These are phyloP conservation scores for Phaenicophaeus curvirostris DNA, from an alignment of 2,797 vertebrate species.

Conservation along the genomic window DNA sequence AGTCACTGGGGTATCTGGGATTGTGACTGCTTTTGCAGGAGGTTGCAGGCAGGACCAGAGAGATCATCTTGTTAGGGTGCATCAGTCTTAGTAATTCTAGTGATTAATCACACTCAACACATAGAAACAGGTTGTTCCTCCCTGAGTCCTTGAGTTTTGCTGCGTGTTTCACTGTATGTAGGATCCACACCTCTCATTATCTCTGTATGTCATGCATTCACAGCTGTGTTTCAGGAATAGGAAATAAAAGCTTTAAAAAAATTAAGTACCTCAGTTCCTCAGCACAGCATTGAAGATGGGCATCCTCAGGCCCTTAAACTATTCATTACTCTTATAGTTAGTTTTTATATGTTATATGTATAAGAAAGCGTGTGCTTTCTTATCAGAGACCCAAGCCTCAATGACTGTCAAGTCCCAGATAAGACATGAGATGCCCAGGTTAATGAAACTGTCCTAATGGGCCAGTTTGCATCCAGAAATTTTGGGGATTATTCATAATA, in stretches of 20 bases:
- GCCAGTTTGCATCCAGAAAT: not conserved
- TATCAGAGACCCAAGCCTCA: not conserved
- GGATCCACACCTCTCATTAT: not conserved
- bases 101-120: fast-evolving
- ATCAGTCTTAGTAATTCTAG: not conserved
- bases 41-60: not conserved
- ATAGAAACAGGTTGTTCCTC: not conserved
- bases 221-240: not conserved
- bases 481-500: not conserved
- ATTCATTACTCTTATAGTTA: not conserved
- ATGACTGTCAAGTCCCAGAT: not conserved
- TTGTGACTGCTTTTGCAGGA: not conserved
- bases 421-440: not conserved
- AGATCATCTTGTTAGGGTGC: not conserved
- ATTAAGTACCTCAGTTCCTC: not conserved
- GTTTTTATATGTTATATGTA: not conserved
- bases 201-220: not conserved
- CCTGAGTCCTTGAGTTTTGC: not conserved
- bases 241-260: slow-evolving; percentile 6
- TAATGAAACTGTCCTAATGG: not conserved
- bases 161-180: not conserved
- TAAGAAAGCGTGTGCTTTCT: not conserved
- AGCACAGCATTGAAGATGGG: not conserved
- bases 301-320: not conserved
- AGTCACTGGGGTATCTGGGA: not conserved